Percentiles rank a stretch among this genome's conserved stretches.
Evolutionary conservation across 2,888 invertebrate genomes (phyloP).

Genomic region (Aspidiotus destructor): DNA sequence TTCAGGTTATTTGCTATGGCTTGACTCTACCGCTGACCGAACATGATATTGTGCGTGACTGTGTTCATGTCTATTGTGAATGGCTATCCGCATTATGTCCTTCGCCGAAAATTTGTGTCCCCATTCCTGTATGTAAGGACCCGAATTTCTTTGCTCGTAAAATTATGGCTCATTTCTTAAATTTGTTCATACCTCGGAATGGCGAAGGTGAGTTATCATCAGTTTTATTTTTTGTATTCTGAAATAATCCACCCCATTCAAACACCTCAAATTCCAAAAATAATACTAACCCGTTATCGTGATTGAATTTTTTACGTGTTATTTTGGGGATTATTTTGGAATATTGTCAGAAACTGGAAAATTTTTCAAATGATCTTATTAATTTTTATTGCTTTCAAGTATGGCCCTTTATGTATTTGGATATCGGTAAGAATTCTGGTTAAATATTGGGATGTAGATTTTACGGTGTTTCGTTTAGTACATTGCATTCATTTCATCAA

Average conservation of each 20-base stretch:
- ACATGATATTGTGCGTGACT: constrained; percentile 89
- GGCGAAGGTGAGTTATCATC: constrained; percentile 66
- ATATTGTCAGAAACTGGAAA: no score
- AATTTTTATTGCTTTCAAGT: constrained; percentile 53
- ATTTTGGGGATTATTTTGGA: no score
- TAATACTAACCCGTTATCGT: neutral
- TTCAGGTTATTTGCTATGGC: constrained; percentile 82
- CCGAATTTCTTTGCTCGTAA: constrained; percentile 82
- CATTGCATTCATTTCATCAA: neutral
- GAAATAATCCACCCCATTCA: neutral
- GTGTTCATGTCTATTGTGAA: constrained; percentile 92
- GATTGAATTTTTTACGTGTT: no score
- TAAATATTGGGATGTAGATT: no score
- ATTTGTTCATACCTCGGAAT: constrained; percentile 84
- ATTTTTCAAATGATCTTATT: no score
- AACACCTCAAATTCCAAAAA: neutral
- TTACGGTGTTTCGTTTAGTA: neutral
- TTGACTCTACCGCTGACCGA: constrained; percentile 80
- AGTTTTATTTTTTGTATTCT: neutral
- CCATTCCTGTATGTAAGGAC: constrained; percentile 76
- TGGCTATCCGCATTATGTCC: constrained; percentile 85
- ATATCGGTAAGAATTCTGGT: constrained; percentile 59
- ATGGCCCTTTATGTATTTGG: constrained; percentile 82
- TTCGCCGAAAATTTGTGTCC: constrained; percentile 75
- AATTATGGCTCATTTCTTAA: constrained; percentile 86